Evolutionary conservation across 2,797 vertebrate species (phyloP), one percentile per base, ranked within the genome.

Genomic region (Ptychadena robeensis): DNA sequence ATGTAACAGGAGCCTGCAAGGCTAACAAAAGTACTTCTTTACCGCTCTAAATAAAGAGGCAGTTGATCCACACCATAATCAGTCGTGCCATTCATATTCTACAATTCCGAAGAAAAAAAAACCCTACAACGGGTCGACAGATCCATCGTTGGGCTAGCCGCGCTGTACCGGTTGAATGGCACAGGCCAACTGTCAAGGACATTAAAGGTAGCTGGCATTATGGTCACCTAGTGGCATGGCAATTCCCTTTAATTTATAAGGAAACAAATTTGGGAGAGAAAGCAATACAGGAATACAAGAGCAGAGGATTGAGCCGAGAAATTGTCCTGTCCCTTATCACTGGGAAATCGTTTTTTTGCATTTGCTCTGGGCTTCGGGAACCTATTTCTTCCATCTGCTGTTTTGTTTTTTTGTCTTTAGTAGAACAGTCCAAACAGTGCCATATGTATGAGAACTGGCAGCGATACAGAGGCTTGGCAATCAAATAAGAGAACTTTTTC

Each of bases 171-270:
- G 67, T 38, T 65, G 4, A 71, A 73, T 69, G 48, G 59, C 28
- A 73, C 32, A n/a, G n/a, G 38, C 61, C 40, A 53, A 68, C 66
- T 82, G 73, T 83, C 74, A 83, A 40, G 30, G 64, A 37, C 78
- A 78, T 71, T 72, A 78, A 83, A 83, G 67, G 74, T 44, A 63
- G 67, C 67, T 44, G 30, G 66, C 61, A 64, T 70, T 82, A 14
- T 44, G 57, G 28, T 69, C 31, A 59, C 66, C 61, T 37, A 48
- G 48, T 80, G 77, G 71, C 77, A 84, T 14, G 71, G 77, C 75
- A 84, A 84, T 74, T 79, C 65, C 75, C 70, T 35, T 80, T 73
- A 79, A 84, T 68, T 79, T 70, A 70, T 31, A 44, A 59, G 70
- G 69, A 75, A 75, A 74, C 63, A 48, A 67, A 66, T 34, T 73